These are phyloP conservation scores for Pectinophora gossypiella DNA, from an alignment of 1,140 invertebrate genomes.

Conservation along the genomic window DNA sequence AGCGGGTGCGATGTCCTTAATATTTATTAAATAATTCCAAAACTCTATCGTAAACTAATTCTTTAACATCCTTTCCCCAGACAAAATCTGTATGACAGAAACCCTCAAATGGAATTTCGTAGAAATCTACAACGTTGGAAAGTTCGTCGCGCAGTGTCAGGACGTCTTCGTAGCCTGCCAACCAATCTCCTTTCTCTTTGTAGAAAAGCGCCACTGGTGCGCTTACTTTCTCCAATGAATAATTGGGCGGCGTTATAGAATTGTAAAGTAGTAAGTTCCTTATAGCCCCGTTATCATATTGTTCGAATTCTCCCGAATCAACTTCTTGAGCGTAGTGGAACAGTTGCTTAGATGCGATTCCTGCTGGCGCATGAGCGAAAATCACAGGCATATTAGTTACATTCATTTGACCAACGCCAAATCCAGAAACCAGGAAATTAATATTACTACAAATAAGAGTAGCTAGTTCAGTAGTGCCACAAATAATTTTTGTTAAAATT, in stretches of 20 bases:
- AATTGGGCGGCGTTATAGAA: neutral
- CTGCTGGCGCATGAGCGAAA: neutral
- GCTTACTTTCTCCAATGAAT: neutral
- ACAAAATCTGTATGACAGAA: constrained; percentile 62
- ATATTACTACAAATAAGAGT: neutral
- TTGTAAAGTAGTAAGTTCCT: constrained; percentile 34
- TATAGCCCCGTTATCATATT: constrained; percentile 54
- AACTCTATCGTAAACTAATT: neutral
- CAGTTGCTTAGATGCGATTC: constrained; percentile 76
- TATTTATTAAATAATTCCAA: neutral
- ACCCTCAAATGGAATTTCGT: constrained; percentile 33
- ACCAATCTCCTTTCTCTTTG: neutral
- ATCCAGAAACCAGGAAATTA: neutral
- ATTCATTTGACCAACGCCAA: neutral
- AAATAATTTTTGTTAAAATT: neutral
- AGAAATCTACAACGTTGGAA: constrained; percentile 9
- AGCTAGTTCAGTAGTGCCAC: neutral
- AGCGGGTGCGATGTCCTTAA: neutral
- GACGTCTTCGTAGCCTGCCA: neutral
- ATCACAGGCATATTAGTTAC: neutral
- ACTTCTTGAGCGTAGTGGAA: constrained; percentile 80
- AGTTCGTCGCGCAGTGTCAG: neutral
- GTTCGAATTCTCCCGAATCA: constrained; percentile 47
- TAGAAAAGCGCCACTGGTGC: neutral
- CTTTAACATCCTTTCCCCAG: neutral